Evolutionary conservation across 1,140 invertebrate species (phyloP).

Genomic region (Atta cephalotes): DNA sequence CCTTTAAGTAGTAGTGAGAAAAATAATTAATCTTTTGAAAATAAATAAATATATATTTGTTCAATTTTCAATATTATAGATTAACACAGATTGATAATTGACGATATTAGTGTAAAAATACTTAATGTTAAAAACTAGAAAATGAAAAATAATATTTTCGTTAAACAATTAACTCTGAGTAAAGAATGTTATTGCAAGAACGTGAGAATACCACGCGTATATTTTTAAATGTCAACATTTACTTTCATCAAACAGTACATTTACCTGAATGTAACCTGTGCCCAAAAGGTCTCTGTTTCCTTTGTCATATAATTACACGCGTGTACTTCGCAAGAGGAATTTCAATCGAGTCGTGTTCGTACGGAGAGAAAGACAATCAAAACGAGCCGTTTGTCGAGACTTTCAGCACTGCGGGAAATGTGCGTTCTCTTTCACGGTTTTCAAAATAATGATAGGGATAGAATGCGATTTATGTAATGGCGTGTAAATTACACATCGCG

Average conservation of each 20-base stretch:
- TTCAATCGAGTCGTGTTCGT: conserved; percentile 61
- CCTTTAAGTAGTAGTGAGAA: not conserved
- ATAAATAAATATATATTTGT: not conserved
- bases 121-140: not conserved
- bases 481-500: conserved; percentile 17
- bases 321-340: conserved; percentile 68
- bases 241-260: conserved; percentile 6
- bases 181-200: not conserved
- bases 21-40: not conserved
- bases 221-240: conserved; percentile 29
- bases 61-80: not conserved
- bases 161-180: not conserved
- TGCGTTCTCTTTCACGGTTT: not conserved
- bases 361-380: conserved; percentile 16
- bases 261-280: conserved; percentile 44
- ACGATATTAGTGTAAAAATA: not conserved
- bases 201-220: not conserved
- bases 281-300: conserved; percentile 45
- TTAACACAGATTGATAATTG: not conserved
- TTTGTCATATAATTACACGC: conserved; percentile 65
- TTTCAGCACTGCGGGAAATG: conserved; percentile 18
- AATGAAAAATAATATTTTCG: not conserved
- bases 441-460: conserved; percentile 13
- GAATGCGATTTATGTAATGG: not conserved
- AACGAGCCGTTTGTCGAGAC: conserved; percentile 17